Conservation (phyloP, 2,113 vertebrate species). For the Glaucomys volans region DNA sequence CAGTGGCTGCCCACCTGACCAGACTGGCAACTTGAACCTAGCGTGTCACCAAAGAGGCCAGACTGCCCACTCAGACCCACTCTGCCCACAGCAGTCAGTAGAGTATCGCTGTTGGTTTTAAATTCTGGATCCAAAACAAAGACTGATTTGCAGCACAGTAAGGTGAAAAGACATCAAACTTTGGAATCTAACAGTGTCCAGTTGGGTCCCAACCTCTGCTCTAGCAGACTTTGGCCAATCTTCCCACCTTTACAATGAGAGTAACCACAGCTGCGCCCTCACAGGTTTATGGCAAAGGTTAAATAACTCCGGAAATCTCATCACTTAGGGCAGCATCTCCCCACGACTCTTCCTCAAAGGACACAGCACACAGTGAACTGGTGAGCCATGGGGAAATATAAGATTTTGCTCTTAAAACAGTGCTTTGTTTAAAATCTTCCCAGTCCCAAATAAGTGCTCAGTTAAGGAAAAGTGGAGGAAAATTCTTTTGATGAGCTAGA, state of each 20-base stretch:
- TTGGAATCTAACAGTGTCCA: not conserved
- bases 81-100: not conserved
- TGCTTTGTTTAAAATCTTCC: not conserved
- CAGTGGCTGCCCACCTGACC: not conserved
- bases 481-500: not conserved
- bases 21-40: not conserved
- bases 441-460: not conserved
- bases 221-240: no score
- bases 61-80: not conserved
- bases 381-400: not conserved
- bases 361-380: not conserved
- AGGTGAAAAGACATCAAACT: not conserved
- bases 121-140: not conserved
- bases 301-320: not conserved
- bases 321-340: not conserved
- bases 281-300: not conserved
- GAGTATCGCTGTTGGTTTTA: not conserved
- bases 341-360: not conserved
- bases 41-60: not conserved
- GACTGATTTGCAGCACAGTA: no score
- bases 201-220: not conserved
- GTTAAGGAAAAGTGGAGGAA: not conserved
- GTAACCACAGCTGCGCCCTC: fast-evolving
- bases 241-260: not conserved
- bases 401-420: not conserved